Evolutionary conservation across 1,140 invertebrate species (phyloP).

Genomic region (Steinernema khuongi): DNA sequence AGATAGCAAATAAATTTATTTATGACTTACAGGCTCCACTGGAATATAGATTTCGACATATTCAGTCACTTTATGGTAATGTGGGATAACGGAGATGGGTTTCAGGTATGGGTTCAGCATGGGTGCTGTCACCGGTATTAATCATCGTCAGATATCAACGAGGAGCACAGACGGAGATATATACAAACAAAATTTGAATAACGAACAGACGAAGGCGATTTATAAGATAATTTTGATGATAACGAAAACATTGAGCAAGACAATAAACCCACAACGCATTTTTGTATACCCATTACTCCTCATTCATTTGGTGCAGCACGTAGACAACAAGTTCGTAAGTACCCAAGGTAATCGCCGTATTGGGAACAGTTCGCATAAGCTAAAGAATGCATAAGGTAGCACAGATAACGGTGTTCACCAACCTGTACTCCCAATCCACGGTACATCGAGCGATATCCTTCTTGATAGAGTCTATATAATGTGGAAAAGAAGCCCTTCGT

Average conservation of each 20-base stretch:
- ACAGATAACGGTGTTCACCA: neutral
- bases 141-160: no score
- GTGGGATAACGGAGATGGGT: no score
- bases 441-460: constrained; percentile 34
- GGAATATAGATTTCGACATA: no score
- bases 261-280: neutral
- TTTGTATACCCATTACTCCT: neutral
- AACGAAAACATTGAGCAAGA: neutral
- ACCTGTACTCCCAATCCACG: constrained; percentile 38
- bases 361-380: constrained; percentile 39
- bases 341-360: constrained; percentile 41
- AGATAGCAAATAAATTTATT: neutral
- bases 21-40: no score
- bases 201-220: no score
- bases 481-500: constrained; percentile 33
- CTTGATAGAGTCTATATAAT: constrained; percentile 31
- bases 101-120: no score
- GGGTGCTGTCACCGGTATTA: no score
- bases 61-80: no score
- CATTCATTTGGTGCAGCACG: constrained; percentile 26
- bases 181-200: no score
- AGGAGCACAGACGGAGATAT: no score
- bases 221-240: no score
- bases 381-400: constrained; percentile 12
- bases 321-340: constrained; percentile 42